Evolutionary conservation across 2,888 invertebrate genomes (phyloP).

Genomic region (Cremastinae sp.): DNA sequence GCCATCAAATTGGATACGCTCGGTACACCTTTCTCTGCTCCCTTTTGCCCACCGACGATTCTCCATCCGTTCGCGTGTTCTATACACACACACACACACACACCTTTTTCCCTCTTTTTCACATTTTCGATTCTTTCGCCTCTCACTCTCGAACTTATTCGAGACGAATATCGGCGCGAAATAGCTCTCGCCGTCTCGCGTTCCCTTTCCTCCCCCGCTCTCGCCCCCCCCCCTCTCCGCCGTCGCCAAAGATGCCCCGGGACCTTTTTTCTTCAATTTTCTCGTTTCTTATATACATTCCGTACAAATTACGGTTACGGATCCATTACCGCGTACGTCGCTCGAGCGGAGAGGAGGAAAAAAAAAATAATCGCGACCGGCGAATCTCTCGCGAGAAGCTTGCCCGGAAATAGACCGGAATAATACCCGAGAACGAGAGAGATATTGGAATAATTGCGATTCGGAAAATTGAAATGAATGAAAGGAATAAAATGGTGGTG

Average conservation of each 20-base stretch:
- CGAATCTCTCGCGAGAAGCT: slow-evolving; percentile 21
- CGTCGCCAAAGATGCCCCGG: no score
- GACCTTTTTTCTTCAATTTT: slow-evolving; percentile 39
- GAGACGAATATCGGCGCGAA: slow-evolving; percentile 16
- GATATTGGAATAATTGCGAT: slow-evolving; percentile 1
- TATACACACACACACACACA: no score
- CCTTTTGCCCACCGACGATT: slow-evolving; percentile 40
- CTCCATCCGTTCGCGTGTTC: slow-evolving; percentile 37
- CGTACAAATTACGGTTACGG: slow-evolving; percentile 36
- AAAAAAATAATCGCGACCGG: no score
- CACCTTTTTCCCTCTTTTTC: slow-evolving; percentile 12
- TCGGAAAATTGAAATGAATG: neutral
- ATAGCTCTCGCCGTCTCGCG: slow-evolving; percentile 24
- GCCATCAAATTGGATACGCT: slow-evolving; percentile 79
- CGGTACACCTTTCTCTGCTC: slow-evolving; percentile 64
- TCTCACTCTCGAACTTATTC: slow-evolving; percentile 25
- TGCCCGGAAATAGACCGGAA: neutral
- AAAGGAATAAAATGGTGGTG: neutral
- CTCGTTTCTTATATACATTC: slow-evolving; percentile 43
- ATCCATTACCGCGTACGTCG: slow-evolving; percentile 32
- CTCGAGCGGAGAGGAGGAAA: no score
- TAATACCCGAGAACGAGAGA: neutral
- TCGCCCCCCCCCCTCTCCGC: slow-evolving; percentile 24
- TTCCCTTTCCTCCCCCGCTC: slow-evolving; percentile 22
- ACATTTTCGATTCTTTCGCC: slow-evolving; percentile 46